These are phyloP conservation scores for Ophraella communa DNA, from an alignment of 2,888 invertebrate species.

Conservation along the genomic window DNA sequence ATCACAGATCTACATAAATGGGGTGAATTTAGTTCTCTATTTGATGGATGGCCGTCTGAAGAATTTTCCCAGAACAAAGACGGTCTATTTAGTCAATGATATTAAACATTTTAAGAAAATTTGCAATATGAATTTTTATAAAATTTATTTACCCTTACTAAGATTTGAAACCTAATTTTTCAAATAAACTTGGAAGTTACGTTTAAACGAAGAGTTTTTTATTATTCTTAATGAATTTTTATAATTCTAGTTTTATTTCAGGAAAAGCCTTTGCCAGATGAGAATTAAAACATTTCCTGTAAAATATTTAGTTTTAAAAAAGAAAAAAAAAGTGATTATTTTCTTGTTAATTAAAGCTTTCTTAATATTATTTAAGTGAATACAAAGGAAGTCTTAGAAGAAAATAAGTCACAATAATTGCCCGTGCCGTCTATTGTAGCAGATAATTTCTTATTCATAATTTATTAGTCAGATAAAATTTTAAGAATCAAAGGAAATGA, in stretches of 20 bases:
- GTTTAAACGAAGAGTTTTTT: no score
- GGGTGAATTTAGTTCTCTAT: constrained; percentile 15
- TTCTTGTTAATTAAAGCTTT: not conserved
- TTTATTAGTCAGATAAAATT: constrained; percentile 34
- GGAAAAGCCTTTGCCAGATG: no score
- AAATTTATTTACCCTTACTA: no score
- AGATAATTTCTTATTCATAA: constrained; percentile 31
- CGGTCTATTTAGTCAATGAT: not conserved
- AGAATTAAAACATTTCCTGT: no score
- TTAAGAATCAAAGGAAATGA: constrained; percentile 39
- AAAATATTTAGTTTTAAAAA: no score
- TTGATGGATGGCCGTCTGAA: not conserved
- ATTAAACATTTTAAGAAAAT: no score
- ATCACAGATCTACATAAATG: constrained; percentile 30
- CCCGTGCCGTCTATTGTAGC: constrained; percentile 26
- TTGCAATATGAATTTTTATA: no score
- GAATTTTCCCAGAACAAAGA: not conserved
- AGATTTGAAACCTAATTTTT: no score
- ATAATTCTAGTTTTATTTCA: no score
- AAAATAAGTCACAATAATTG: constrained; percentile 23
- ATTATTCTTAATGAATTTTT: no score
- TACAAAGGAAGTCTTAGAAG: constrained; percentile 6
- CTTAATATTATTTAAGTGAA: not conserved
- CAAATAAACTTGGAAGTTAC: no score
- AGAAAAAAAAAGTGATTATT: no score